Base-by-base conservation (phyloP, 2,797 vertebrate genomes). In the Anniella stebbinsi region DNA sequence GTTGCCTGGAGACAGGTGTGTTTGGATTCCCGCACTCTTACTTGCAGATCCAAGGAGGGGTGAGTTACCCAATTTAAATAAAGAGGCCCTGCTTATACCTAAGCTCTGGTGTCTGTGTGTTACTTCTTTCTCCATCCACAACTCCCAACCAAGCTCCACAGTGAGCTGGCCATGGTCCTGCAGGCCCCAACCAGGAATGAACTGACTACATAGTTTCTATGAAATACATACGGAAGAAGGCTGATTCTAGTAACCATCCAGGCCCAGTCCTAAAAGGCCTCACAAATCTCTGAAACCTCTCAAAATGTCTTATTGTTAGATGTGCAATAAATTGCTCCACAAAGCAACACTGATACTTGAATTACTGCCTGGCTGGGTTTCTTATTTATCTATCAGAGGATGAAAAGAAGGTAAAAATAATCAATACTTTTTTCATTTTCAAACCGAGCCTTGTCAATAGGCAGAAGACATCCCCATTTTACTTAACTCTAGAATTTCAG, bases 401-500 rank as follows among this genome's bases (percentile, higher is more conserved):
- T 81, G 78, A 87, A 87, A 87, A 82, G 78, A 76, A 90, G 45
- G 82, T 69, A 87, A 90, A n/a, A 87, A 87, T 82, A 82, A 90
- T 90, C 85, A 57, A 90, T 87, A 87, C n/a, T 90, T 90, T 89
- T 60, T 90, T 86, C 80, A 82, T 87, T 82, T 90, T 82, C 80
- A 75, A 87, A 41, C 84, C 17, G 84, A 82, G 60, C 51, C 70
- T 51, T 72, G 70, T 84, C 69, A 90, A 87, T 38, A 81, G 41
- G 38, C 28, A 63, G 84, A 60, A 90, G 48, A 73, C 66, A 77
- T 11, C 57, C 33, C 67, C 1, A n/a, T 51, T 54, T 86, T 86
- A 15, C 78, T 87, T 77, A 69, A 8, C 63, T 87, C 30, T 57
- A 69, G 33, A 36, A 66, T 76, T 82, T 69, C 38, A 25, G 6